Conservation (phyloP, 2,113 vertebrate species). For the Microtus pennsylvanicus region DNA sequence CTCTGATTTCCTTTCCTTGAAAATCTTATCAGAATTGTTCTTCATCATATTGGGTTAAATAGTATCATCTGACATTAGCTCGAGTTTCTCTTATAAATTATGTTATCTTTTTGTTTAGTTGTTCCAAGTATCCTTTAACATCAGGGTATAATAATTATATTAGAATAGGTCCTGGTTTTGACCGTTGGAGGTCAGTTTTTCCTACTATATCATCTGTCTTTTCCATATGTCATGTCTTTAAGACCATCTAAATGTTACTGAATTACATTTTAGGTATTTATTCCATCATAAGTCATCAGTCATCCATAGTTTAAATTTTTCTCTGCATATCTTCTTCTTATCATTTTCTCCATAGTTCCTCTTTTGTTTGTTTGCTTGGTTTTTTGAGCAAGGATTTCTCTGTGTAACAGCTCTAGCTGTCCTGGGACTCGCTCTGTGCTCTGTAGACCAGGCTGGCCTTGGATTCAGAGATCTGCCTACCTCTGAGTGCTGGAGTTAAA, state of each 20-base stretch:
- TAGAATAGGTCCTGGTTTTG: background rate
- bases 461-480: background rate
- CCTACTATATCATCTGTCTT: background rate
- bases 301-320: background rate
- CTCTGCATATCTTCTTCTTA: background rate
- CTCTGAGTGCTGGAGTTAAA: background rate
- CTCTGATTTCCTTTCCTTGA: background rate
- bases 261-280: conserved; percentile 6
- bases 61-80: background rate
- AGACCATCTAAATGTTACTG: background rate
- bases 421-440: background rate
- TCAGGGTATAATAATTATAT: conserved; percentile 2
- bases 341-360: background rate
- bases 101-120: background rate
- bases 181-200: background rate
- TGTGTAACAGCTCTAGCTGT: background rate
- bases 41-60: background rate
- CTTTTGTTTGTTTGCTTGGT: too few species aligned
- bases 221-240: background rate
- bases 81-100: background rate
- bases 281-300: background rate
- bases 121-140: background rate
- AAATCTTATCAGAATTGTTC: conserved; percentile 12
- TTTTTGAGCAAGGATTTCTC: background rate
- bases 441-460: background rate